Conservation (phyloP, 2,113 vertebrate genomes). For the Rhea pennata region DNA sequence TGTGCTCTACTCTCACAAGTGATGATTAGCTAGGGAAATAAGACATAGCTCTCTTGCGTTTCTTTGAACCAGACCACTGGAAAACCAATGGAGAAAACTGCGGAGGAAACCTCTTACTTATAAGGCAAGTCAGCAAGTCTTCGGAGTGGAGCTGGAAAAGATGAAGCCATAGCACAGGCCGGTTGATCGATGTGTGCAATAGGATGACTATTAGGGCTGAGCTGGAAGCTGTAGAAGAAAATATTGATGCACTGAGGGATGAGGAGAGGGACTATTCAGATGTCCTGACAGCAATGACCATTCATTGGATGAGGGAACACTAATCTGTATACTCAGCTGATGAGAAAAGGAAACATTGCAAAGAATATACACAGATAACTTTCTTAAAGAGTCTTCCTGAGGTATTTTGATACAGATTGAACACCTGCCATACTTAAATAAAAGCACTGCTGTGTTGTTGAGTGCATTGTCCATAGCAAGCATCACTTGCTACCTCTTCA, state of each 20-base stretch:
- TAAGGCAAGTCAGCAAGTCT: background rate
- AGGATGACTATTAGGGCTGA: background rate
- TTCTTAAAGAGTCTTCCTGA: background rate
- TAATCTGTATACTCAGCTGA: background rate
- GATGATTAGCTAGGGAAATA: background rate
- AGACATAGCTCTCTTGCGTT: background rate
- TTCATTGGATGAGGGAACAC: background rate
- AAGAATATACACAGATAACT: background rate
- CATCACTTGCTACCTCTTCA: no score
- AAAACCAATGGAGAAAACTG: background rate
- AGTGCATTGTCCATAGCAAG: no score
- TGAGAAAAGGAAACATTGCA: background rate
- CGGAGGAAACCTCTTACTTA: background rate
- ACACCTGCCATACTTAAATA: no score
- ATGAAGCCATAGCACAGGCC: background rate
- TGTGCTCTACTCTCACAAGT: rapidly evolving
- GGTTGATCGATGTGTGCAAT: background rate
- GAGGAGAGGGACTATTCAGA: background rate
- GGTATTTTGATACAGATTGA: no score
- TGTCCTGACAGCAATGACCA: background rate
- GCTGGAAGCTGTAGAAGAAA: background rate
- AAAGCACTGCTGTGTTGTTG: no score
- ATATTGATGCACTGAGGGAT: background rate
- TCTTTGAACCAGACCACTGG: background rate
- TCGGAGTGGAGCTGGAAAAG: background rate